phyloP scores from a whole-genome alignment of 1,140 invertebrate genomes.

The Choristoneura fumiferana region DNA sequence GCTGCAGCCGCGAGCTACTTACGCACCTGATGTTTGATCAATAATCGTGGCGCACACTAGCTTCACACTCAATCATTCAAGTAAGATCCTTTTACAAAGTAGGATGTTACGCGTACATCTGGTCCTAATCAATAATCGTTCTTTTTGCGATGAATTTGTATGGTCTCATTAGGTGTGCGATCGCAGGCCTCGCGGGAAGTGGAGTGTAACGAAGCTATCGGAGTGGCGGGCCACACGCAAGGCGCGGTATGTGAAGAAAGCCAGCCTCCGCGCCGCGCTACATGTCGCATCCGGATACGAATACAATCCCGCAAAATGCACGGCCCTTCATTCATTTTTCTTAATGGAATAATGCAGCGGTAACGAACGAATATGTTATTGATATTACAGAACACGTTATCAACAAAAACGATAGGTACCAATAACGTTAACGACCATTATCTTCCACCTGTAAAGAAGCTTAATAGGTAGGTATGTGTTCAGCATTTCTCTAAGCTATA shows the following conservation, averaged over 20 bases:
- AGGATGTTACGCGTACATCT: not conserved
- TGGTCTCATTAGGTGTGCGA: constrained; percentile 25
- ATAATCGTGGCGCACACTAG: not conserved
- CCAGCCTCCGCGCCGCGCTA: constrained; percentile 32
- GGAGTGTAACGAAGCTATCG: constrained; percentile 52
- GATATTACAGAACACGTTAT: too few relatives aligned
- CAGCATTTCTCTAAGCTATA: too few relatives aligned
- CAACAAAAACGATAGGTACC: too few relatives aligned
- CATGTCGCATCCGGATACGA: not conserved
- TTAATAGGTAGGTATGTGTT: too few relatives aligned
- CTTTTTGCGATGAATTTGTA: constrained; percentile 12
- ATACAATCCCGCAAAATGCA: too few relatives aligned
- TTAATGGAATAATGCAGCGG: too few relatives aligned
- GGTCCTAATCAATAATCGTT: constrained; percentile 5
- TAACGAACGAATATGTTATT: too few relatives aligned
- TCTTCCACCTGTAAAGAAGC: too few relatives aligned
- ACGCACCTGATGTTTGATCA: constrained; percentile 17
- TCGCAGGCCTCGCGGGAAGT: constrained; percentile 49
- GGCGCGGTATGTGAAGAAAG: constrained; percentile 64
- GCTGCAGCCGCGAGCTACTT: not conserved
- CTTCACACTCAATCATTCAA: not conserved
- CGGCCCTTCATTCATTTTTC: too few relatives aligned
- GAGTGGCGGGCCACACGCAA: constrained; percentile 45
- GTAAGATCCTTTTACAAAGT: not conserved
- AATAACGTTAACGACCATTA: too few relatives aligned